Evolutionary conservation across 2,113 vertebrate genomes (phyloP).

Genomic region (Microtus oregoni): DNA sequence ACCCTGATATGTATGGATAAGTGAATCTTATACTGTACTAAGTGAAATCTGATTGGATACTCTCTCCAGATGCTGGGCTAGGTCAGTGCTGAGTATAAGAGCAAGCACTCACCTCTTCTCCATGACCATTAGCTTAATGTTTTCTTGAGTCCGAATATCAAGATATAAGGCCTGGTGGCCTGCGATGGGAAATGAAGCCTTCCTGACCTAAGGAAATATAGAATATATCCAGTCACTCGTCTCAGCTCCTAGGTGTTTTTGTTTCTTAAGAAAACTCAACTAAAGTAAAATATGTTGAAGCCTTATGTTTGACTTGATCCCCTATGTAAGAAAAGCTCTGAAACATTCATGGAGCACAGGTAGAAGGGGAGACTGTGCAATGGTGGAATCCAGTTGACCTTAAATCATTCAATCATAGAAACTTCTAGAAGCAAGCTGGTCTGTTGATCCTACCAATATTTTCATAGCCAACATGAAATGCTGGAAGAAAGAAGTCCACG

Average conservation of each 20-base stretch:
- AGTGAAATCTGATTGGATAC: constrained; percentile 6
- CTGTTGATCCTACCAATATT: not conserved
- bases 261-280: not conserved
- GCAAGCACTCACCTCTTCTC: not conserved
- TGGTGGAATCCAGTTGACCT: not conserved
- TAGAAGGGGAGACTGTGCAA: not conserved
- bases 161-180: not conserved
- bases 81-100: not conserved
- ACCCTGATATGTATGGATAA: not conserved
- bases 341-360: not conserved
- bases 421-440: not conserved
- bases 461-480: not conserved
- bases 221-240: not conserved
- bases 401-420: not conserved
- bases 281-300: not conserved
- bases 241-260: not conserved
- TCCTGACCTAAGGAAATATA: not conserved
- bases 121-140: constrained; percentile 2
- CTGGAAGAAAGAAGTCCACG: not conserved
- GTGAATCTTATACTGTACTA: constrained; percentile 7
- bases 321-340: not conserved
- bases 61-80: not conserved
- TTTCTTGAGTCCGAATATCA: constrained; percentile 16
- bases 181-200: not conserved
- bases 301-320: not conserved